Percentiles rank a stretch among this genome's conserved stretches.
Conservation (phyloP, 1,140 invertebrate genomes). For the Lutraria rhynchaena region DNA sequence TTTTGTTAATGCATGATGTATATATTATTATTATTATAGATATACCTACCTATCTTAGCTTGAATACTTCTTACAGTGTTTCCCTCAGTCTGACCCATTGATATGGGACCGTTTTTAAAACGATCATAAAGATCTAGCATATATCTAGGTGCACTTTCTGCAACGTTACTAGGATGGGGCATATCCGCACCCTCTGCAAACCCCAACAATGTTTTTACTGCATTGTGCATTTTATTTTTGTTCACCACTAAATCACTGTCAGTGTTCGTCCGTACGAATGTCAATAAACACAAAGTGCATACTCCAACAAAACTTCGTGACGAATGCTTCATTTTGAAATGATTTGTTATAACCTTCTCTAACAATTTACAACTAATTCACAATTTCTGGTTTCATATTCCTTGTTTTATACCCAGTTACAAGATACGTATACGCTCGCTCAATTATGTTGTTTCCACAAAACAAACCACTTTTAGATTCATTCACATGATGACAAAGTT, state of each 20-base stretch:
- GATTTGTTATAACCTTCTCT: no score
- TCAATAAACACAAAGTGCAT: slow-evolving; percentile 18
- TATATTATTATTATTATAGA: no score
- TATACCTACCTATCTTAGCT: slow-evolving; percentile 41
- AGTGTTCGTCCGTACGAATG: slow-evolving; percentile 15
- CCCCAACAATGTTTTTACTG: slow-evolving; percentile 31
- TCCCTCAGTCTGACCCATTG: slow-evolving; percentile 24
- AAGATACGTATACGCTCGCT: no score
- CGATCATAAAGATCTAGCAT: slow-evolving; percentile 55
- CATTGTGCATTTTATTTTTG: slow-evolving; percentile 37
- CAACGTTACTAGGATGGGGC: neutral
- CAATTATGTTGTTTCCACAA: no score
- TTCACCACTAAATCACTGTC: slow-evolving; percentile 28
- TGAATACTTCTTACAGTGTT: slow-evolving; percentile 52
- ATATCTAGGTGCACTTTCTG: slow-evolving; percentile 44
- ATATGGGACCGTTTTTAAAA: slow-evolving; percentile 32
- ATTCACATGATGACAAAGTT: no score
- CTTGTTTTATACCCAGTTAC: no score
- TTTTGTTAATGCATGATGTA: no score
- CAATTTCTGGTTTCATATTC: no score
- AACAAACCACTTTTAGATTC: no score
- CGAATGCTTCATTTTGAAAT: slow-evolving; percentile 45
- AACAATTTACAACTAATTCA: no score
- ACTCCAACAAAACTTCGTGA: slow-evolving; percentile 24
- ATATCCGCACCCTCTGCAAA: slow-evolving; percentile 21